These are phyloP conservation scores for Lophotis ruficrista DNA, from an alignment of 2,113 vertebrate species.

Conservation along the genomic window DNA sequence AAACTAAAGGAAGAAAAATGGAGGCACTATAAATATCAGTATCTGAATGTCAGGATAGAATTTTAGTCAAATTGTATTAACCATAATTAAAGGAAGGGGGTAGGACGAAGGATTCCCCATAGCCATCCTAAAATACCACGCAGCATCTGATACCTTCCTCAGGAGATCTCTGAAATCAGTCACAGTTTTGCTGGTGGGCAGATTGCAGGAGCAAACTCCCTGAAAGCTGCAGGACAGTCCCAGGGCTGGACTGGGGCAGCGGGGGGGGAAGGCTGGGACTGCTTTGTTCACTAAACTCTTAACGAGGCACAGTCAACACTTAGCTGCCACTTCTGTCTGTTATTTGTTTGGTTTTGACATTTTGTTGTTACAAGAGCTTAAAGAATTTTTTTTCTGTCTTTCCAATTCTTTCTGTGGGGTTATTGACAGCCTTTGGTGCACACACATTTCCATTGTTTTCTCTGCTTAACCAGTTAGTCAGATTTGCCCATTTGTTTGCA, in stretches of 20 bases:
- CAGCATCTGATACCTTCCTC: not conserved
- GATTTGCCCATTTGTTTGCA: conserved; percentile 34
- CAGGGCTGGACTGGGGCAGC: not conserved
- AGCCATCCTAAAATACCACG: not conserved
- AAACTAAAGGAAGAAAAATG: not conserved
- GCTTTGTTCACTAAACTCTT: not conserved
- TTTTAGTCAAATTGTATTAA: not conserved
- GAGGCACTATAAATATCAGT: not conserved
- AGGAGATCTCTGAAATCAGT: not conserved
- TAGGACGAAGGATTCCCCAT: not conserved
- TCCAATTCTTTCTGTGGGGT: conserved; percentile 26
- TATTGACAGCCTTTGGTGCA: conserved; percentile 40
- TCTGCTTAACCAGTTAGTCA: conserved; percentile 57
- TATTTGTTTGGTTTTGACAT: conserved; percentile 43
- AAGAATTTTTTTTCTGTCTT: conserved; percentile 30
- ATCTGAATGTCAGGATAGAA: conserved; percentile 12
- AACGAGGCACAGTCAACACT: conserved; percentile 7
- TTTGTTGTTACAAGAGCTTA: conserved; percentile 55
- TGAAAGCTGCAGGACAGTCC: not conserved
- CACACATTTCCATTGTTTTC: conserved; percentile 65
- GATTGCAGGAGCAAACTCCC: not conserved
- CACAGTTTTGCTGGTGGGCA: not conserved
- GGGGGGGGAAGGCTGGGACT: not conserved
- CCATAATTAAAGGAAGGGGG: not conserved
- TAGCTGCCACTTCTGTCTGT: conserved; percentile 25